Percentiles rank a stretch among this genome's conserved stretches.
Evolutionary conservation across 2,797 vertebrate genomes (phyloP).

Genomic region (Hyperoplus immaculatus): DNA sequence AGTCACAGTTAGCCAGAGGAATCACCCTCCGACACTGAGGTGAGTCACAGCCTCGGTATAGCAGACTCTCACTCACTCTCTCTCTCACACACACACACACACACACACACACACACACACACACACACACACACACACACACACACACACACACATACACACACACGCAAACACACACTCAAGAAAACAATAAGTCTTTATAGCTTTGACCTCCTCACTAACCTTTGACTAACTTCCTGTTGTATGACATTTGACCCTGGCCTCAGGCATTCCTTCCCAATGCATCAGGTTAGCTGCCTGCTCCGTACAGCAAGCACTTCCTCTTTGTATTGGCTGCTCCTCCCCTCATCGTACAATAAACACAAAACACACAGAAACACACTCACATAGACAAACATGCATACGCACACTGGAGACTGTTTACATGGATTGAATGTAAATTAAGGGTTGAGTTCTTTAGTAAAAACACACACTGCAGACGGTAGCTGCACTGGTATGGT

Average conservation of each 20-base stretch:
- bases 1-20: constrained; percentile 59
- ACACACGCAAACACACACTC: not conserved
- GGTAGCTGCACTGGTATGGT: too few species aligned
- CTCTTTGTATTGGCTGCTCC: not conserved
- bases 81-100: not conserved
- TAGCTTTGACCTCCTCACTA: constrained; percentile 4
- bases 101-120: not conserved
- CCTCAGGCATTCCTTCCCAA: not conserved
- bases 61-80: not conserved
- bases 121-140: not conserved
- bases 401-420: not conserved
- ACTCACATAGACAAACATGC: not conserved
- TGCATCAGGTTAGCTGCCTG: not conserved
- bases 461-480: too few species aligned
- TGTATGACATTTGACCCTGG: constrained; percentile 27
- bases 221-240: constrained; percentile 19
- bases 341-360: not conserved
- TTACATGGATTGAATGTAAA: not conserved
- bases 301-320: not conserved
- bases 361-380: not conserved
- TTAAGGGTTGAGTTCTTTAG: too few species aligned
- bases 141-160: not conserved
- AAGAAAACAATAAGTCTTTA: constrained; percentile 14
- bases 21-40: not conserved
- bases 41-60: constrained; percentile 46